Base-by-base conservation (phyloP, 2,888 invertebrate genomes). In the Cyclophora punctaria region DNA sequence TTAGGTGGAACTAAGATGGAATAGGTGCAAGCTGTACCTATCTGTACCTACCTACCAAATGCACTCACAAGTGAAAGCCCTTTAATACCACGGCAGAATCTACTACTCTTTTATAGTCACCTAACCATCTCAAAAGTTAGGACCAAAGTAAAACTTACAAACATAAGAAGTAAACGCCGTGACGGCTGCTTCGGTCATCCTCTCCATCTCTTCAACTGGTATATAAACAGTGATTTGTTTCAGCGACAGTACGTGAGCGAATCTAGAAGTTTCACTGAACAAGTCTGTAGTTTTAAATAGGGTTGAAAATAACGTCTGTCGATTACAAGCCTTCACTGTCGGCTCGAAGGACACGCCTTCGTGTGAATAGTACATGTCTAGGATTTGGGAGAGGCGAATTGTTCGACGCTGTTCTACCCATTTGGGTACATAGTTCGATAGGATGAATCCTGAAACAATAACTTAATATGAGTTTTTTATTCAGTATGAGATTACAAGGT, bases 351-450 rank as follows among this genome's bases (percentile, higher is more conserved):
- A 88, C 1, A 91, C 80, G 0, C 92, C 93, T 51, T 89, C 85
- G 56, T 90, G 80, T 0, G 92, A 92, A 65, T 93, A 93, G 69
- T 92, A 93, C 92, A 92, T 92, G 55, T 92, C 91, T 44, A 93
- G 72, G 7, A 93, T 68, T 78, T 92, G 92, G 1, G 92, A 92
- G 1, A 93, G 74, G 7, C 90, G 80, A 34, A 92, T 72, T 33
- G 89, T 81, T 3, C 83, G 75, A 44, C 91, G 74, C 51, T 83
- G 78, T 48, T 82, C 76, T 3, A 86, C 67, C 92, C 92, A 92
- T 40, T 70, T 71, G 7, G 85, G 77, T 7, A 91, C 66, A 62
- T 90, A 77, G 42, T 78, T 81, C 0, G 91, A 83, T 51, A 92
- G 69, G 57, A 91, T 90, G 5, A 91, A 71, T 55, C 91, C 92